phyloP scores from a whole-genome alignment of 2,888 invertebrate genomes.

The Ophion costatus region DNA sequence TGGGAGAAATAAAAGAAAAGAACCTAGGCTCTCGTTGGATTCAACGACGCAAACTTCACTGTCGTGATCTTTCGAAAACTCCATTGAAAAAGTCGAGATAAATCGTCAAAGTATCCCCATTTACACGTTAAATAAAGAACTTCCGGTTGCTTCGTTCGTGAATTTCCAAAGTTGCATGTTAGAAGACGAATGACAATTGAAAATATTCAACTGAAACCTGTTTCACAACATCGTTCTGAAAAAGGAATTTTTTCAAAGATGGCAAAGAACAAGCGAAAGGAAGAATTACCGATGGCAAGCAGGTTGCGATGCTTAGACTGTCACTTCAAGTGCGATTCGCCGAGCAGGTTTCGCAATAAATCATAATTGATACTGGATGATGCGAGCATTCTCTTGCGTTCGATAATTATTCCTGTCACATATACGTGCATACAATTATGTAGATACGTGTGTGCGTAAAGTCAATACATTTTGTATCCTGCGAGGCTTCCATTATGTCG shows the following conservation, averaged over 20 bases:
- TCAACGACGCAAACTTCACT: too few species aligned
- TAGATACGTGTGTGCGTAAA: neutral
- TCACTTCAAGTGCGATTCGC: slow-evolving; percentile 36
- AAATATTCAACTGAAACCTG: neutral
- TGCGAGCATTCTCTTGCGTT: slow-evolving; percentile 45
- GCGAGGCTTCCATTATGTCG: slow-evolving; percentile 29
- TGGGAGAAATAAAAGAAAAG: too few species aligned
- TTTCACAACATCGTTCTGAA: neutral
- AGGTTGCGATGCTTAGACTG: slow-evolving; percentile 30
- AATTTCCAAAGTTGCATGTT: neutral
- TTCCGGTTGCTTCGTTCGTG: neutral
- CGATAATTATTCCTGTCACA: slow-evolving; percentile 31
- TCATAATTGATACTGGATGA: slow-evolving; percentile 61
- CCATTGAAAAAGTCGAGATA: too few species aligned
- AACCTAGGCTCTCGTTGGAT: too few species aligned
- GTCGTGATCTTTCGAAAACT: too few species aligned
- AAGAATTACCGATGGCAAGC: slow-evolving; percentile 8
- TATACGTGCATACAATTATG: neutral
- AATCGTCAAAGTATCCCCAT: neutral
- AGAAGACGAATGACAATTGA: neutral
- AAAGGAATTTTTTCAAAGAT: neutral
- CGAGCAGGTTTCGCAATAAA: slow-evolving; percentile 39
- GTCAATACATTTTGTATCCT: slow-evolving; percentile 41
- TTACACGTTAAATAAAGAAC: neutral
- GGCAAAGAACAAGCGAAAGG: neutral